These are phyloP conservation scores for honey bee (Apis mellifera) DNA, from an alignment of 1,140 invertebrate species.

Conservation along the genomic window Amel_HAv3.1 CM009937.2:11595001-11595500, in stretches of 20 bases:
- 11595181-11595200: constrained; percentile 61
- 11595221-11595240: constrained; percentile 77
- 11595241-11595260: constrained; percentile 64
- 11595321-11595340: neutral
- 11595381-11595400: constrained; percentile 16
- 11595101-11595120: constrained; percentile 8
- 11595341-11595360: constrained; percentile 49
- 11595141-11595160: neutral
- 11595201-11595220: constrained; percentile 63
- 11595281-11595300: constrained; percentile 23
- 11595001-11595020: constrained; percentile 51
- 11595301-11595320: neutral
- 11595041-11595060: constrained; percentile 36
- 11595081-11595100: constrained; percentile 7
- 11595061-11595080: neutral
- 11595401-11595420: constrained; percentile 68
- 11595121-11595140: neutral
- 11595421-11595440: constrained; percentile 79
- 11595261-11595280: constrained; percentile 46
- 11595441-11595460: constrained; percentile 80
- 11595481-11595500: constrained; percentile 78
- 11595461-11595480: constrained; percentile 67
- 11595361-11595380: constrained; percentile 50
- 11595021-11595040: constrained; percentile 44
- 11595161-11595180: neutral